Evolutionary conservation across 2,888 invertebrate species (phyloP).

Genomic region (Drosophila neotestacea): DNA sequence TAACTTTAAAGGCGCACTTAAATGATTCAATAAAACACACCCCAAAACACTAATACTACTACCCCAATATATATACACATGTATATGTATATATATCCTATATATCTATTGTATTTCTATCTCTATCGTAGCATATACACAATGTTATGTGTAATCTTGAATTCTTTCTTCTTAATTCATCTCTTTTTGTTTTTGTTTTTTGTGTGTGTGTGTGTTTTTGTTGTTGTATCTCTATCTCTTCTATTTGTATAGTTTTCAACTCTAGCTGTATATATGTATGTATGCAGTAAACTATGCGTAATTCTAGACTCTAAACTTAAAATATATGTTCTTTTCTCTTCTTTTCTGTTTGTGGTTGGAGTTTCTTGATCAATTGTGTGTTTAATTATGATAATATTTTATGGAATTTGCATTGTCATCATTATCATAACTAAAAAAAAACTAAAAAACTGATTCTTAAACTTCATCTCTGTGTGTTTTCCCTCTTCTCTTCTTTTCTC

Average conservation of each 20-base stretch:
- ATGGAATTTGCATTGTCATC: slow-evolving; percentile 36
- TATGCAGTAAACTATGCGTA: slow-evolving; percentile 20
- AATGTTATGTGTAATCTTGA: neutral
- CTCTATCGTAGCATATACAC: slow-evolving; percentile 18
- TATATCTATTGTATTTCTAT: slow-evolving; percentile 16
- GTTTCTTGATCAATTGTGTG: slow-evolving; percentile 1
- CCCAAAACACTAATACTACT: slow-evolving; percentile 35
- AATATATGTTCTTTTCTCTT: slow-evolving; percentile 14
- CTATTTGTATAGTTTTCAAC: slow-evolving; percentile 56
- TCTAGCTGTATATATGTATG: slow-evolving; percentile 51
- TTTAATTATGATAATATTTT: slow-evolving; percentile 20
- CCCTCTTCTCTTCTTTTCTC: neutral
- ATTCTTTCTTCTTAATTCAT: neutral
- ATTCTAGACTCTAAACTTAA: slow-evolving; percentile 18
- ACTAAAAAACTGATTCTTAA: slow-evolving; percentile 7
- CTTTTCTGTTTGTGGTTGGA: neutral
- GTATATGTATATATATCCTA: slow-evolving; percentile 13
- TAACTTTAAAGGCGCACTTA: slow-evolving; percentile 52
- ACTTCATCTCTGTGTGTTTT: neutral
- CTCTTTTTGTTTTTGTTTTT: neutral
- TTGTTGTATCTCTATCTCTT: slow-evolving; percentile 3
- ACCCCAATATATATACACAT: slow-evolving; percentile 15
- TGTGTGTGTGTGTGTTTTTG: neutral
- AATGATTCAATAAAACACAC: slow-evolving; percentile 43
- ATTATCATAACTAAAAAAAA: slow-evolving; percentile 10